Evolutionary conservation across 1,140 invertebrate genomes (phyloP), one percentile per base, ranked within the genome.

Genomic region (Lethrus apterus): DNA sequence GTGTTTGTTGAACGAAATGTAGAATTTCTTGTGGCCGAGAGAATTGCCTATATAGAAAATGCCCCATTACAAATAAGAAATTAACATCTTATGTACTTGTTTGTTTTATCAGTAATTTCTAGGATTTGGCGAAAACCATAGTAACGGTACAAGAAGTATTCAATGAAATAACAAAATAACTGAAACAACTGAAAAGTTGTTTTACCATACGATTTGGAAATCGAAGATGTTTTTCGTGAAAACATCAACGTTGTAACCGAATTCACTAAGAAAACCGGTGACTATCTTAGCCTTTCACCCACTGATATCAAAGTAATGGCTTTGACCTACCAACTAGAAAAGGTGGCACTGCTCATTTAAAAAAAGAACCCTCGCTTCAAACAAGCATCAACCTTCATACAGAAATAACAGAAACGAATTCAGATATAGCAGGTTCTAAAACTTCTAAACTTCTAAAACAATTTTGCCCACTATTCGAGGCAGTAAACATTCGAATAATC

Each of bases 261-360:
- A 45, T 98, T 96, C 71, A 75, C 93, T 0, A 98, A 97, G 63
- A 95, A 94, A 70, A 98, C 94, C 48, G 96, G 96, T 18, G 96
- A 99, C 68, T 98, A 93, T 66, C 74, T 75, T 0, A 88, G 83
- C 61, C 71, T 99, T 3, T 98, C 95, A 4, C 80, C 85, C 4
- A 87, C 86, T 10, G 95, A 99, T 73, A 80, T 98, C 9, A 91
- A 92, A 75, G 80, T 99, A 0, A 83, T 99, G 56, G 93, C 94
- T 0, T 68, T 98, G 3, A 84, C 91, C 5, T 95, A 95, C 72
- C 84, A 93, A 60, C 65, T 98, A 19, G 90, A 98, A 60, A 86
- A 87, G 59, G 84, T 95, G 91, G 90, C 13, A 77, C 64, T 17
- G 74, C 80, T 10, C 84, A 93, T 65, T 72, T 98, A 11, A 84